phyloP scores from a whole-genome alignment of 2,888 invertebrate genomes.

The Meta bourneti region DNA sequence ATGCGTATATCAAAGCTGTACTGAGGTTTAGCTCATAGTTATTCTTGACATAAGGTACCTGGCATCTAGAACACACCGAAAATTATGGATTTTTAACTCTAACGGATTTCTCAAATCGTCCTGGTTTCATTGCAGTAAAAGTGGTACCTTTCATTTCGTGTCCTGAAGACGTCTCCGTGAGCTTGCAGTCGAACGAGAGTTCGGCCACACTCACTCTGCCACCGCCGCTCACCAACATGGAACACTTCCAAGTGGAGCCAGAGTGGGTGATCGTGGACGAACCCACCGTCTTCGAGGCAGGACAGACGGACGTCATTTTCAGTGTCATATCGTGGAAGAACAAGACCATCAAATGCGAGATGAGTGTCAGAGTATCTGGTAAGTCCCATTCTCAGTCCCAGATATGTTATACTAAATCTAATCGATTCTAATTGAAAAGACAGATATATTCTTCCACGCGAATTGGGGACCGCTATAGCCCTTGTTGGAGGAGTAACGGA shows the following conservation, averaged over 20 bases:
- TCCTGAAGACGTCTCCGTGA: constrained; percentile 84
- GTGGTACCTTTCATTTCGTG: constrained; percentile 84
- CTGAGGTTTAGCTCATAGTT: too few species aligned
- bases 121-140: too few species aligned
- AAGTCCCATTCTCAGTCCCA: constrained; percentile 77
- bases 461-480: too few species aligned
- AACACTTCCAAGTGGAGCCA: constrained; percentile 85
- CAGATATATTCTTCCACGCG: too few species aligned
- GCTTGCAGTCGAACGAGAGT: constrained; percentile 83
- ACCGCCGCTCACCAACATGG: constrained; percentile 85
- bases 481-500: too few species aligned
- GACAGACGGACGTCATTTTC: constrained; percentile 84
- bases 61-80: too few species aligned
- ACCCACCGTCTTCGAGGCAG: constrained; percentile 83
- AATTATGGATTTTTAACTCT: too few species aligned
- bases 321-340: constrained; percentile 84
- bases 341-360: constrained; percentile 83
- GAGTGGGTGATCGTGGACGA: constrained; percentile 85
- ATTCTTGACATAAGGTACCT: too few species aligned
- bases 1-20: too few species aligned
- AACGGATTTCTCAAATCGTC: too few species aligned
- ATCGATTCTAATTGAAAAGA: too few species aligned
- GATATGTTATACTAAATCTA: background rate
- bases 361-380: constrained; percentile 84
- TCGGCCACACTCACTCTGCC: constrained; percentile 83